phyloP scores from a whole-genome alignment of 2,113 vertebrate species.

The Chamaetylas fuelleborni region DNA sequence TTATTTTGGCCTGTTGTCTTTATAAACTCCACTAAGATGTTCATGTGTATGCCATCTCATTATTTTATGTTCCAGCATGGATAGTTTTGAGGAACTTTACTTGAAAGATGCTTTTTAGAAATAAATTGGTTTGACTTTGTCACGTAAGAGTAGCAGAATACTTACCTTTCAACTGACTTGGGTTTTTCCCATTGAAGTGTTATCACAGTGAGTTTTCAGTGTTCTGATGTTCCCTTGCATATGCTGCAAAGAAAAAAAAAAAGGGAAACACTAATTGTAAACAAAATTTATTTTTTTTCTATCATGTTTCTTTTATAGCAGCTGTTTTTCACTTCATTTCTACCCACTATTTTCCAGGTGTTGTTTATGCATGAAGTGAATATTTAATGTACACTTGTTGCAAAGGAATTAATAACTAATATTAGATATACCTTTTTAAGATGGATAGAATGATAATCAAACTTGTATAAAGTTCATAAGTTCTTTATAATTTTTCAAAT shows the following conservation, averaged over 20 bases:
- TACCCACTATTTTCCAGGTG: background rate
- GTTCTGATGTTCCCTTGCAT: background rate
- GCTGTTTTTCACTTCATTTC: background rate
- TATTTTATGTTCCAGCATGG: background rate
- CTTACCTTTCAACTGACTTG: background rate
- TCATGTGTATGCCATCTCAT: background rate
- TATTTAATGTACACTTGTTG: background rate
- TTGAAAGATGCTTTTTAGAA: background rate
- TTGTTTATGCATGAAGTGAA: background rate
- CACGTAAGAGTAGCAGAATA: background rate
- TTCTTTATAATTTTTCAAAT: background rate
- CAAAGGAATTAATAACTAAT: background rate
- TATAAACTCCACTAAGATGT: background rate
- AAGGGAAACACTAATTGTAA: background rate
- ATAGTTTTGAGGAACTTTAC: background rate
- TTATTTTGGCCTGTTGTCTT: background rate
- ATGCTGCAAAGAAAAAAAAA: background rate
- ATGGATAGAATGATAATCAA: background rate
- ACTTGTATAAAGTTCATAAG: background rate
- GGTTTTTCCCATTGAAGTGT: background rate
- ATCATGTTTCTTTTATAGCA: background rate
- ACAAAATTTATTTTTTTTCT: background rate
- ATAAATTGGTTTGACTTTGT: background rate
- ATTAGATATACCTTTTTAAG: background rate
- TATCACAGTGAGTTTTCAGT: background rate